Evolutionary conservation across 2,888 invertebrate genomes (phyloP).

Genomic region (Odontomyia ornata): DNA sequence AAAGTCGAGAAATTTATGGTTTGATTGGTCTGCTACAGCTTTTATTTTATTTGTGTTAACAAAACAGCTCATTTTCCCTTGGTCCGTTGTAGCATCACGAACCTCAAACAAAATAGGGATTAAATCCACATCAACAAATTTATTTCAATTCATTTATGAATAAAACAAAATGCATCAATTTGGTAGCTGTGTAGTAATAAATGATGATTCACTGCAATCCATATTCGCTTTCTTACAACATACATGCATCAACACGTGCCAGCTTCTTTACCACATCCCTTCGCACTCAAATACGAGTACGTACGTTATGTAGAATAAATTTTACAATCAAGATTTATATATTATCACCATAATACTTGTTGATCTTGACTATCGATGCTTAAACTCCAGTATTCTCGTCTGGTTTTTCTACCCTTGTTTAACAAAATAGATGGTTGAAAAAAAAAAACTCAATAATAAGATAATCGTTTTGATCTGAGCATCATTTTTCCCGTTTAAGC

Average conservation of each 20-base stretch:
- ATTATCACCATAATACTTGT: background rate
- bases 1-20: no score
- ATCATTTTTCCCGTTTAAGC: background rate
- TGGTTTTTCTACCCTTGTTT: background rate
- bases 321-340: background rate
- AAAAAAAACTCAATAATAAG: no score
- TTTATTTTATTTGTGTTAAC: no score
- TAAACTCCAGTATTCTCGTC: background rate
- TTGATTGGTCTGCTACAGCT: no score
- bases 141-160: background rate
- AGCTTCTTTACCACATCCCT: background rate
- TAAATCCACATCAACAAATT: background rate
- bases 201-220: background rate
- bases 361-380: background rate
- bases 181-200: background rate
- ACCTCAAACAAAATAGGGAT: no score
- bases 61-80: no score
- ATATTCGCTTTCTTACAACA: background rate
- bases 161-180: slow-evolving; percentile 22
- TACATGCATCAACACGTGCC: slow-evolving; percentile 8
- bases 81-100: no score
- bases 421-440: background rate
- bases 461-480: background rate
- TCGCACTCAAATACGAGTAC: no score
- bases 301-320: no score